Evolutionary conservation across 1,140 invertebrate genomes (phyloP).

Genomic region (Bemisia tabaci): DNA sequence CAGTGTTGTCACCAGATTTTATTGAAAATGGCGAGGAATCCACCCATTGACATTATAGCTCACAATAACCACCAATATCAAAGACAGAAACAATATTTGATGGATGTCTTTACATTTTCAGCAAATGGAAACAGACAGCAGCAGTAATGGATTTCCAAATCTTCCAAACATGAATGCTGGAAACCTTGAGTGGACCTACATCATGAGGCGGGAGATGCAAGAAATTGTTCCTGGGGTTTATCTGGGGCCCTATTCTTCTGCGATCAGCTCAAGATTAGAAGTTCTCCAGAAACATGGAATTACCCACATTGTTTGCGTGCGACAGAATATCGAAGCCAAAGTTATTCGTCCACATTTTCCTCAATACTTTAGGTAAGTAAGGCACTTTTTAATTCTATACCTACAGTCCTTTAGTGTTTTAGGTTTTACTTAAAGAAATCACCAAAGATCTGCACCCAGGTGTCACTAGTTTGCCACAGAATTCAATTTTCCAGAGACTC

Average conservation of each 20-base stretch:
- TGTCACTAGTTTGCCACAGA: too few relatives aligned
- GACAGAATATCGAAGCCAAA: constrained; percentile 47
- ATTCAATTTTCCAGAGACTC: too few relatives aligned
- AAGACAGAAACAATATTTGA: too few relatives aligned
- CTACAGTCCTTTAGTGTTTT: background rate
- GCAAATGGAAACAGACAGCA: too few relatives aligned
- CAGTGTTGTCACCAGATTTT: too few relatives aligned
- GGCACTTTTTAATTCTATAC: constrained; percentile 3
- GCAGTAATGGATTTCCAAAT: too few relatives aligned
- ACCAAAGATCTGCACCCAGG: too few relatives aligned
- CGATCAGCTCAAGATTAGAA: constrained; percentile 37
- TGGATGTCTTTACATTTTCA: too few relatives aligned
- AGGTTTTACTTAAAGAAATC: too few relatives aligned
- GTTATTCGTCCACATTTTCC: constrained; percentile 53
- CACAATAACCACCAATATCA: too few relatives aligned
- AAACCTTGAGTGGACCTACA: constrained; percentile 41
- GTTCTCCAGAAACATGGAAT: constrained; percentile 40
- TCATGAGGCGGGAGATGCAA: constrained; percentile 52
- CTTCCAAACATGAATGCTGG: background rate
- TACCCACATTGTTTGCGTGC: constrained; percentile 55
- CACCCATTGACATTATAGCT: too few relatives aligned
- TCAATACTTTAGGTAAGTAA: constrained; percentile 40
- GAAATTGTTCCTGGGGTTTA: constrained; percentile 54
- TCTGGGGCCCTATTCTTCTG: constrained; percentile 49
- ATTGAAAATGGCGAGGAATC: too few relatives aligned